phyloP scores from a whole-genome alignment of 2,113 vertebrate species.

The Romanogobio albipinnatus region DNA sequence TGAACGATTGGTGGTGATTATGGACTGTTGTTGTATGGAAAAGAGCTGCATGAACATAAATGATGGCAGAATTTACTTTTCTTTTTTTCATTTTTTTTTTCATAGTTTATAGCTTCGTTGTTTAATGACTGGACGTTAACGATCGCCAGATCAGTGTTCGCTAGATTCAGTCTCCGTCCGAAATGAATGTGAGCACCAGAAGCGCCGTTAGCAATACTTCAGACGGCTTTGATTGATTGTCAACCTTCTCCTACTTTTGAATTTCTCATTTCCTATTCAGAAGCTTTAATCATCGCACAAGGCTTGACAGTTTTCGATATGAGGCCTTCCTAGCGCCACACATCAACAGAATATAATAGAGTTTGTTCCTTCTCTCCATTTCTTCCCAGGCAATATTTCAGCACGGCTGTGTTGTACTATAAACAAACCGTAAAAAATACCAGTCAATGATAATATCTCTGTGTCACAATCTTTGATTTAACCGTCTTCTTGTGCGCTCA shows the following conservation, averaged over 20 bases:
- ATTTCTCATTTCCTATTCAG: slow-evolving; percentile 54
- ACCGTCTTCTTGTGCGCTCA: neutral
- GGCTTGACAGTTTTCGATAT: slow-evolving; percentile 46
- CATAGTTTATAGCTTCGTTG: neutral
- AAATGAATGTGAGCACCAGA: neutral
- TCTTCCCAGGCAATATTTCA: neutral
- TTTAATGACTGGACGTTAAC: neutral
- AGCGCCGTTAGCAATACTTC: slow-evolving; percentile 18
- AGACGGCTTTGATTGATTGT: slow-evolving; percentile 48
- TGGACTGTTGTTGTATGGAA: neutral
- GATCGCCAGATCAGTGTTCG: neutral
- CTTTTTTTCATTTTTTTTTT: neutral
- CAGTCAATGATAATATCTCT: neutral
- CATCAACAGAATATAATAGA: slow-evolving; percentile 48
- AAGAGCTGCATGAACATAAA: neutral
- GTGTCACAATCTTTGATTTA: slow-evolving; percentile 23
- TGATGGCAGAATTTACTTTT: neutral
- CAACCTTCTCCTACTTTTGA: slow-evolving; percentile 9
- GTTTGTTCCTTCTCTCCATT: slow-evolving; percentile 15
- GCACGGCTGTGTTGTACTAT: neutral
- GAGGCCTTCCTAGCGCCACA: slow-evolving; percentile 34
- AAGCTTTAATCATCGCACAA: slow-evolving; percentile 30
- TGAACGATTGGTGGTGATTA: neutral
- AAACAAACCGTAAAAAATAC: slow-evolving; percentile 13
- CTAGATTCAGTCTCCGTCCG: neutral